phyloP scores from a whole-genome alignment of 2,113 vertebrate species.

The Garra rufa region DNA sequence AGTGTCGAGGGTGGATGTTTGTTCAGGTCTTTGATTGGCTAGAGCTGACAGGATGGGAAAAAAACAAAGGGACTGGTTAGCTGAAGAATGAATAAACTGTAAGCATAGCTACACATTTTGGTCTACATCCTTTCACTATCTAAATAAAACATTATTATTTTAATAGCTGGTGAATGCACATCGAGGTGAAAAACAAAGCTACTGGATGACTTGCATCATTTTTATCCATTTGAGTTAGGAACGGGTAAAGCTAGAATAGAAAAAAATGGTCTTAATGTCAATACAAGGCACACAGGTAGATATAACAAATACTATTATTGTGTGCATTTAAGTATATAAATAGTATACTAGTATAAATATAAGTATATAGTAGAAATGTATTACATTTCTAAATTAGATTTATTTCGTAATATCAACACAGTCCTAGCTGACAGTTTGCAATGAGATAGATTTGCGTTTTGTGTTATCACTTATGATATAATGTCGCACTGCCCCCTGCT shows the following conservation, averaged over 20 bases:
- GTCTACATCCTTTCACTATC: background rate
- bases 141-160: slow-evolving; percentile 3
- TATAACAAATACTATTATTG: no score
- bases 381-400: background rate
- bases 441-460: background rate
- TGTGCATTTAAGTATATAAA: no score
- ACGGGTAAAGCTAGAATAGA: background rate
- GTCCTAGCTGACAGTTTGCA: background rate
- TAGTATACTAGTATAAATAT: no score
- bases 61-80: background rate
- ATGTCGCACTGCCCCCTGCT: slow-evolving; percentile 60
- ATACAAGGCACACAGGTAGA: background rate
- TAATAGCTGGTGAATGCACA: background rate
- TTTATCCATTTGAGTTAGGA: background rate
- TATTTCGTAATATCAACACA: background rate
- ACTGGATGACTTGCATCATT: background rate
- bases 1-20: background rate
- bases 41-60: background rate
- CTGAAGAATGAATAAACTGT: slow-evolving; percentile 13
- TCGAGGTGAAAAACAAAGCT: background rate
- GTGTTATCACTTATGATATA: background rate
- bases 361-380: background rate
- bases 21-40: slow-evolving; percentile 13
- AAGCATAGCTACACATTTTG: slow-evolving; percentile 25
- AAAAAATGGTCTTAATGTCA: background rate